Evolutionary conservation across 2,113 vertebrate species (phyloP).

Genomic region (Daubentonia madagascariensis): DNA sequence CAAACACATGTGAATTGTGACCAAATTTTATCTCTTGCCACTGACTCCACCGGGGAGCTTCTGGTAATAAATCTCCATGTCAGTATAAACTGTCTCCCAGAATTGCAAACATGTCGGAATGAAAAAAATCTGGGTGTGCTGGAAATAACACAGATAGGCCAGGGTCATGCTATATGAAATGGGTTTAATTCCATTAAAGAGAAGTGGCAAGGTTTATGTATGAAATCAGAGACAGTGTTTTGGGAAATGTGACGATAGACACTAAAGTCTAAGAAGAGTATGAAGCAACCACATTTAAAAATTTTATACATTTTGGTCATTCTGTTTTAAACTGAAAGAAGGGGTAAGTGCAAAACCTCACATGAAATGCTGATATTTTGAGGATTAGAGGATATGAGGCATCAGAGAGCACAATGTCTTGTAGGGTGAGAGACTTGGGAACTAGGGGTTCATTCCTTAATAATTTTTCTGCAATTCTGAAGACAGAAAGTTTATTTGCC

Average conservation of each 20-base stretch:
- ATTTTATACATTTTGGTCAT: background rate
- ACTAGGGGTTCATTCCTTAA: background rate
- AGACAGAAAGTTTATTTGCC: background rate
- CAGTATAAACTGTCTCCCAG: slow-evolving; percentile 67
- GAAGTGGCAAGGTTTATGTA: background rate
- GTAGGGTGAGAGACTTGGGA: background rate
- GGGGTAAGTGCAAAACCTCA: background rate
- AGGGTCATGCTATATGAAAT: slow-evolving; percentile 48
- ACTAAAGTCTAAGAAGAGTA: background rate
- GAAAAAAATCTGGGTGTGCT: slow-evolving; percentile 51
- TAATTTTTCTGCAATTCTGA: background rate
- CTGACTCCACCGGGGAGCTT: slow-evolving; percentile 54
- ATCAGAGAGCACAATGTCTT: background rate
- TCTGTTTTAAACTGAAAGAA: background rate
- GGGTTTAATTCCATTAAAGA: slow-evolving; percentile 2
- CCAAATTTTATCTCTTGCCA: slow-evolving; percentile 69
- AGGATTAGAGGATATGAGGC: too few relatives aligned
- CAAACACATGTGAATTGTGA: slow-evolving; percentile 78
- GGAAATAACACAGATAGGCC: slow-evolving; percentile 61
- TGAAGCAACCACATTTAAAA: background rate
- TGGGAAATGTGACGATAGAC: background rate
- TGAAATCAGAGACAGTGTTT: slow-evolving; percentile 41
- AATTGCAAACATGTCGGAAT: slow-evolving; percentile 69
- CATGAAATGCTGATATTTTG: background rate
- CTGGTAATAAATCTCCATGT: slow-evolving; percentile 71